phyloP scores from a whole-genome alignment of 2,113 vertebrate species.

The Lepus europaeus region DNA sequence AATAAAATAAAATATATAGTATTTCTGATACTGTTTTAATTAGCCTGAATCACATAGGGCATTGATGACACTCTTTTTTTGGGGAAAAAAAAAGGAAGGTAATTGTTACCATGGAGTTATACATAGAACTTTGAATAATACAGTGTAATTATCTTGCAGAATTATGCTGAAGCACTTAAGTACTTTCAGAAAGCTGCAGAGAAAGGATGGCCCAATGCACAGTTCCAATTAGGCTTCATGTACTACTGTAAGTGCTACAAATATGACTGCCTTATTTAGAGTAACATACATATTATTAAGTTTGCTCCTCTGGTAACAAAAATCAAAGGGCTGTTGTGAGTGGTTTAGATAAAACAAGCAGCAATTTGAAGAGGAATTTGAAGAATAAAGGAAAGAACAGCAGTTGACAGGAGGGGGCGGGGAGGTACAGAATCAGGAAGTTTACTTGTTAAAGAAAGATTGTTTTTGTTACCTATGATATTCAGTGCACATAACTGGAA shows the following conservation, averaged over 20 bases:
- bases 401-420: background rate
- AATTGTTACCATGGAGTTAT: constrained; percentile 72
- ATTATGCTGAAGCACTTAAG: constrained; percentile 85
- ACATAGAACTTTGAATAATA: constrained; percentile 73
- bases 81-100: constrained; percentile 2
- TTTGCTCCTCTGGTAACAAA: constrained; percentile 39
- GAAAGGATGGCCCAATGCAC: constrained; percentile 85
- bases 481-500: background rate
- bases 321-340: background rate
- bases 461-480: constrained; percentile 4
- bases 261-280: constrained; percentile 51
- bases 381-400: background rate
- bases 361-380: constrained; percentile 9
- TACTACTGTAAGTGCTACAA: constrained; percentile 83
- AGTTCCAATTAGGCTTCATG: constrained; percentile 87
- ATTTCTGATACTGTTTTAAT: constrained; percentile 65
- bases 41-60: constrained; percentile 60
- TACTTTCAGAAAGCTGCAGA: constrained; percentile 87
- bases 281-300: constrained; percentile 11
- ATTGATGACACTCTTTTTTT: background rate
- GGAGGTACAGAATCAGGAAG: background rate
- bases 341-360: constrained; percentile 35
- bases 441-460: background rate
- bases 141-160: constrained; percentile 83
- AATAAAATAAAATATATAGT: constrained; percentile 56